Conservation (phyloP, 2,888 invertebrate species). For the Netelia virgata region DNA sequence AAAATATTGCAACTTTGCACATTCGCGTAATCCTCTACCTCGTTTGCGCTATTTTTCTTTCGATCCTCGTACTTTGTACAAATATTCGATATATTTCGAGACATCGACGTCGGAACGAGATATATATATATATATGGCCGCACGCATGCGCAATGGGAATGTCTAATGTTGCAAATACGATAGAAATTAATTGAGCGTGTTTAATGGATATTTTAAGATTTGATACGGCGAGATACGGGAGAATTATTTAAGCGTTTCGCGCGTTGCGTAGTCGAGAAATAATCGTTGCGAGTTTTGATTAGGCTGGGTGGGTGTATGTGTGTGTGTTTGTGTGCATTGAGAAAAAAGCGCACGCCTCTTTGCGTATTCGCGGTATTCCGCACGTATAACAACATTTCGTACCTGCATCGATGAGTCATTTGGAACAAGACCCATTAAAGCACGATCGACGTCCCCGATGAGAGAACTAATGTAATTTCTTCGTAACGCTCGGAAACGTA, state of each 20-base stretch:
- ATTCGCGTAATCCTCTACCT: constrained; percentile 44
- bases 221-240: background rate
- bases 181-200: constrained; percentile 28
- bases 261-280: background rate
- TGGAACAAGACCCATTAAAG: constrained; percentile 54
- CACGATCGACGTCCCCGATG: constrained; percentile 35
- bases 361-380: constrained; percentile 42
- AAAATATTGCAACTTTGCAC: constrained; percentile 31
- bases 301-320: background rate
- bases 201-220: constrained; percentile 13
- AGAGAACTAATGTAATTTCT: constrained; percentile 35
- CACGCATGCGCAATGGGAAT: background rate
- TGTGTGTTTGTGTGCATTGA: background rate
- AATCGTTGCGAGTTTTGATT: background rate
- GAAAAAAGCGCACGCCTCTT: constrained; percentile 29
- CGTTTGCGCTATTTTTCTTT: constrained; percentile 29
- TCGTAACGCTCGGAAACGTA: constrained; percentile 24
- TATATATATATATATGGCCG: background rate
- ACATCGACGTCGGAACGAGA: background rate
- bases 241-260: constrained; percentile 6
- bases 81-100: constrained; percentile 31
- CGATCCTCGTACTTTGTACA: background rate
- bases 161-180: constrained; percentile 16
- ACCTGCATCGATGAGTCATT: constrained; percentile 57
- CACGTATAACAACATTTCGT: constrained; percentile 22